Evolutionary conservation across 2,888 invertebrate genomes (phyloP).

Genomic region (Pristionchus exspectatus): DNA sequence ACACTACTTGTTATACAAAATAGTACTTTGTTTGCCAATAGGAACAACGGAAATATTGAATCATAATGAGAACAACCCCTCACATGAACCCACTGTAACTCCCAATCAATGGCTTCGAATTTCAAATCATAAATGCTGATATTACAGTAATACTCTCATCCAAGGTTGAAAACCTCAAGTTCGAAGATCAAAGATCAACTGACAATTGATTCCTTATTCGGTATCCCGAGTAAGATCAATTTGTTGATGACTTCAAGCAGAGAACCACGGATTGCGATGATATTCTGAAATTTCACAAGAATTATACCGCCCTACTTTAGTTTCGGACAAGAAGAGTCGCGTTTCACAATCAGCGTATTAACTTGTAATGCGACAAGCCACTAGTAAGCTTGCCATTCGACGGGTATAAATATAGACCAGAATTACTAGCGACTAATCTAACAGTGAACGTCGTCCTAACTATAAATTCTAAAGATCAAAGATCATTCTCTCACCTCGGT

Average conservation of each 20-base stretch:
- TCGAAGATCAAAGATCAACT: constrained; percentile 87
- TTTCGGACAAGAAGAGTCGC: neutral
- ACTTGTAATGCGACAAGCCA: too few species aligned
- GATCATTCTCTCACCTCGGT: constrained; percentile 42
- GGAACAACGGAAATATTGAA: too few species aligned
- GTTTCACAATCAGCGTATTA: neutral
- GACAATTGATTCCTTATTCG: constrained; percentile 58
- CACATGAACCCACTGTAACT: too few species aligned
- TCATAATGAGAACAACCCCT: too few species aligned
- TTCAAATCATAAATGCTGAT: too few species aligned
- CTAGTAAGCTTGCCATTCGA: too few species aligned
- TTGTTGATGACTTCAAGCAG: constrained; percentile 88
- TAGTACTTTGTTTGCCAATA: too few species aligned
- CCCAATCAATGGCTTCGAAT: too few species aligned
- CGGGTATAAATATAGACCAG: too few species aligned
- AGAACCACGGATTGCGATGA: constrained; percentile 85
- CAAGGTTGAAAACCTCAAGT: too few species aligned
- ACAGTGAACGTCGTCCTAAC: neutral
- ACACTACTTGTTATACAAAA: constrained; percentile 81
- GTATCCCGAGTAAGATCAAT: constrained; percentile 67
- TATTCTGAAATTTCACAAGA: neutral
- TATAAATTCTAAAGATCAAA: neutral
- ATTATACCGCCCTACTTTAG: neutral
- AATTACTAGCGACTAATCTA: too few species aligned
- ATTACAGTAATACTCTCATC: too few species aligned